phyloP scores from a whole-genome alignment of 2,888 invertebrate species.

The Apodemia zela region DNA sequence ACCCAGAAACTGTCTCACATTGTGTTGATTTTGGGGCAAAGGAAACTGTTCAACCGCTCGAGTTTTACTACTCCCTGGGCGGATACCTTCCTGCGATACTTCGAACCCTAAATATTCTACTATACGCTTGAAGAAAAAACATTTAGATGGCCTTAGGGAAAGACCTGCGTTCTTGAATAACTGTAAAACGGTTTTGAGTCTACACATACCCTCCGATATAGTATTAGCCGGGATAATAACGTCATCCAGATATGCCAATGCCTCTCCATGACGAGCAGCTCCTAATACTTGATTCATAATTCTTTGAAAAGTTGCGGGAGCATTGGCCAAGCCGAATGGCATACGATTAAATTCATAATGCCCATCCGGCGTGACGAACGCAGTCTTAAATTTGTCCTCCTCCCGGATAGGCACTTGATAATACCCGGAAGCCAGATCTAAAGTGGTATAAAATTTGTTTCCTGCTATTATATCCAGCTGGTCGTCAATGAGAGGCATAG shows the following conservation, averaged over 20 bases:
- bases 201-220: neutral
- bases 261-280: neutral
- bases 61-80: neutral
- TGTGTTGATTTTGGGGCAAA: constrained; percentile 1
- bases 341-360: constrained; percentile 29
- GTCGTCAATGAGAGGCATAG: neutral
- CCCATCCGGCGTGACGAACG: constrained; percentile 25
- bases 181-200: neutral
- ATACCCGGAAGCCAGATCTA: constrained; percentile 33
- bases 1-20: constrained; percentile 6
- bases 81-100: neutral
- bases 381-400: constrained; percentile 27
- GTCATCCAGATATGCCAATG: neutral
- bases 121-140: neutral
- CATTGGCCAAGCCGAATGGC: constrained; percentile 33
- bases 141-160: neutral
- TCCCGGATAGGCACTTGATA: constrained; percentile 29
- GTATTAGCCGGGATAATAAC: neutral
- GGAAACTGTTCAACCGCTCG: neutral
- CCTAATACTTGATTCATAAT: constrained; percentile 15
- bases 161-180: neutral
- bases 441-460: constrained; percentile 27
- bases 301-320: constrained; percentile 29
- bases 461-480: constrained; percentile 24
- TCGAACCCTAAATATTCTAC: constrained; percentile 9